phyloP scores from a whole-genome alignment of 2,113 vertebrate genomes.

The Sturnus vulgaris region DNA sequence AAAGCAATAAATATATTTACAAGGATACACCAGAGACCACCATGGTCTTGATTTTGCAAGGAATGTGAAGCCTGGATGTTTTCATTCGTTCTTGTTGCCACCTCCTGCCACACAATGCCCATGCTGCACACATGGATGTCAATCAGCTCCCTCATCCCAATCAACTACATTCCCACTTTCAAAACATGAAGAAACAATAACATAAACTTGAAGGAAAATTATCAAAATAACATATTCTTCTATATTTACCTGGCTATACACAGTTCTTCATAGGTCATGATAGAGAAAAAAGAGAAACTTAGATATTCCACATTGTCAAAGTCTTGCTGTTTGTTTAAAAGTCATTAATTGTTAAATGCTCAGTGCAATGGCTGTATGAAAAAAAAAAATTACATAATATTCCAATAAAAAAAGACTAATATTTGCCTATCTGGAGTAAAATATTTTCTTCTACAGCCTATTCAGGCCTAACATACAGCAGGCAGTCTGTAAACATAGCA shows the following conservation, averaged over 20 bases:
- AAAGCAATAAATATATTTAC: not conserved
- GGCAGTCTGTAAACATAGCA: slow-evolving; percentile 8
- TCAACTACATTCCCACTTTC: not conserved
- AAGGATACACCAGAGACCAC: not conserved
- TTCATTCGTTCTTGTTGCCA: not conserved
- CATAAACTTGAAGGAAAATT: not conserved
- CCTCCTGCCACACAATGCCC: not conserved
- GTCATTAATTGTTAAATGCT: not conserved
- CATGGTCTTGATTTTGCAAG: not conserved
- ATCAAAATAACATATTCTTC: not conserved
- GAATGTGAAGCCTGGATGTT: not conserved
- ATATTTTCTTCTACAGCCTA: not conserved
- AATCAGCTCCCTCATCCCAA: not conserved
- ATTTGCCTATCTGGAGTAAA: not conserved
- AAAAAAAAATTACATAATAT: not conserved
- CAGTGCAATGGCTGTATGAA: not conserved
- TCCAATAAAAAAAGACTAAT: not conserved
- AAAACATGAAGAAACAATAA: not conserved
- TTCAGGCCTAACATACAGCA: not conserved
- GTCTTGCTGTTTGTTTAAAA: not conserved
- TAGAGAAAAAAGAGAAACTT: not conserved
- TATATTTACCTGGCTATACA: not conserved
- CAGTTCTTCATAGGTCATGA: not conserved
- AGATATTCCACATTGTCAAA: not conserved
- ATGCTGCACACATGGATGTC: not conserved